Conservation (phyloP, 2,113 vertebrate species). For the Crotalus tigris region DNA sequence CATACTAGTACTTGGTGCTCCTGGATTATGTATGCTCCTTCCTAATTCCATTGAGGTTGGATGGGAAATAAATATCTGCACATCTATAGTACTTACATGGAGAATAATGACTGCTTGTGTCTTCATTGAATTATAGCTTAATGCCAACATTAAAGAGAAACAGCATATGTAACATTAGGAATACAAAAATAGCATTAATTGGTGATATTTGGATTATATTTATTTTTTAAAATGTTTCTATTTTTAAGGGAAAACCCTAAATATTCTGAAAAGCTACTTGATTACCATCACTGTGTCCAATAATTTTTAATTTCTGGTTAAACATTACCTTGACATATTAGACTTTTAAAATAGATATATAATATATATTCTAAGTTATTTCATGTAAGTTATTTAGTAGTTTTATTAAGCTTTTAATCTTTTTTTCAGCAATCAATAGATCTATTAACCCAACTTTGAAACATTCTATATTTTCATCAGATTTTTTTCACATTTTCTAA, state of each 20-base stretch:
- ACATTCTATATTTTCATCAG: background rate
- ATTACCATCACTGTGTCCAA: background rate
- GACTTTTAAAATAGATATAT: background rate
- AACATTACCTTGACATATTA: background rate
- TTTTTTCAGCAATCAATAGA: background rate
- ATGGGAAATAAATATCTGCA: background rate
- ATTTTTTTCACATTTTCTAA: background rate
- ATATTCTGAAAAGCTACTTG: background rate
- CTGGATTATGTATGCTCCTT: background rate
- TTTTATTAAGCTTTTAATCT: background rate
- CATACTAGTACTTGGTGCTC: background rate
- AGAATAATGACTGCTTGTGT: background rate
- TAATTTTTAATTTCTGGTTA: background rate
- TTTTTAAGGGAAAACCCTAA: background rate
- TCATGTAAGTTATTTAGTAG: background rate
- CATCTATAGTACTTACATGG: background rate
- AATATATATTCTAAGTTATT: background rate
- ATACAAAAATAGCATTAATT: background rate
- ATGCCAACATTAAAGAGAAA: slow-evolving; percentile 8
- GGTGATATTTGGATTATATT: background rate
- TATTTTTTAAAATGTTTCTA: background rate
- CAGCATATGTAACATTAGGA: background rate
- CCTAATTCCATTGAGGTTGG: background rate
- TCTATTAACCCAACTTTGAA: background rate
- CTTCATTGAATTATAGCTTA: background rate